These are phyloP conservation scores for Sepiola atlantica DNA, from an alignment of 2,888 invertebrate genomes.

Conservation along the genomic window DNA sequence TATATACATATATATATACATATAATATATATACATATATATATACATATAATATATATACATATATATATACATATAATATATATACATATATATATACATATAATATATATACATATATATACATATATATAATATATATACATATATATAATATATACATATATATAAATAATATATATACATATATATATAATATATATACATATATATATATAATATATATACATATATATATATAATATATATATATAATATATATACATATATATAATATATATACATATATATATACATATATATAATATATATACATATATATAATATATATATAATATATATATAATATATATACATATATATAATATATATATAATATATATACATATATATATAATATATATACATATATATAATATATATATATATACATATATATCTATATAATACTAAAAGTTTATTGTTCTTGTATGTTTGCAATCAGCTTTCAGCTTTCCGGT, in stretches of 20 bases:
- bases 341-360: no score
- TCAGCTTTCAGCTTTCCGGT: not conserved
- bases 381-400: no score
- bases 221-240: no score
- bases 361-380: no score
- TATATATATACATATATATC: not conserved
- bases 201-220: slow-evolving; percentile 13
- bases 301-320: not conserved
- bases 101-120: not conserved
- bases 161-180: slow-evolving; percentile 32
- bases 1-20: not conserved
- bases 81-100: slow-evolving; percentile 3
- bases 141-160: no score
- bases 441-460: no score
- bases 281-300: not conserved
- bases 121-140: slow-evolving; percentile 11
- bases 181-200: slow-evolving; percentile 4
- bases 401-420: slow-evolving; percentile 1
- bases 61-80: not conserved
- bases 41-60: slow-evolving; percentile 4
- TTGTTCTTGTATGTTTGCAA: no score
- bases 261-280: slow-evolving; percentile 17
- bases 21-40: slow-evolving; percentile 2
- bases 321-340: slow-evolving; percentile 32
- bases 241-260: slow-evolving; percentile 32